A percentile compares a stretch with the other conserved stretches of the same genome.
phyloP scores from a whole-genome alignment of 2,888 invertebrate species.

The Acronicta leporina region DNA sequence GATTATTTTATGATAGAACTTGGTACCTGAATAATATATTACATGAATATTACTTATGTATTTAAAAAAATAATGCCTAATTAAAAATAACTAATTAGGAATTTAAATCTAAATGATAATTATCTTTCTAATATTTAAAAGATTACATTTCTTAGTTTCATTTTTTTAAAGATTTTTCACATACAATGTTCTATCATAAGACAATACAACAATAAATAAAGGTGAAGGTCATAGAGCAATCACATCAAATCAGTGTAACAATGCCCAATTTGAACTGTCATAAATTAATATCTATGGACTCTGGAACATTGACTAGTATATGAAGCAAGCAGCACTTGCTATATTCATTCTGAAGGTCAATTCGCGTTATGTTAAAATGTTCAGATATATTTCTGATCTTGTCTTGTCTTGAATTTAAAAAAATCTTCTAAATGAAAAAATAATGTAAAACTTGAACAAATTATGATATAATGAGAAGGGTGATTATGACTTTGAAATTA shows the following conservation, averaged over 20 bases:
- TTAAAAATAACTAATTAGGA: background rate
- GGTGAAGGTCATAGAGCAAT: conserved; percentile 46
- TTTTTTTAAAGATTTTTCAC: background rate
- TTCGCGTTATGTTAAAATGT: too few species aligned
- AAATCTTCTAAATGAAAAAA: too few species aligned
- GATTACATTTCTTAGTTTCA: background rate
- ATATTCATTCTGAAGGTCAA: conserved; percentile 14
- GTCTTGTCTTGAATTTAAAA: too few species aligned
- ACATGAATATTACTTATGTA: background rate
- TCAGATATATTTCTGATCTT: too few species aligned
- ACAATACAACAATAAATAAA: conserved; percentile 45
- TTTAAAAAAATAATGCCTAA: background rate
- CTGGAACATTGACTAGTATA: conserved; percentile 27
- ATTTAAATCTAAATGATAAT: background rate
- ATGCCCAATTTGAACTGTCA: conserved; percentile 45
- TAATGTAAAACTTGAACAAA: too few species aligned
- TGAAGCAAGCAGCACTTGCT: conserved; percentile 26
- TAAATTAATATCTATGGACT: conserved; percentile 49
- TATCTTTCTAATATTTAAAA: conserved; percentile 4
- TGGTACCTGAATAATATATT: conserved; percentile 11
- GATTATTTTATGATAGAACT: conserved; percentile 46
- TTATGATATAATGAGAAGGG: too few species aligned
- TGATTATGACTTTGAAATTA: too few species aligned
- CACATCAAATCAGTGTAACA: conserved; percentile 51
- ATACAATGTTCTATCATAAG: conserved; percentile 30